Evolutionary conservation across 2,888 invertebrate genomes (phyloP).

Genomic region (Chydorus sphaericus): DNA sequence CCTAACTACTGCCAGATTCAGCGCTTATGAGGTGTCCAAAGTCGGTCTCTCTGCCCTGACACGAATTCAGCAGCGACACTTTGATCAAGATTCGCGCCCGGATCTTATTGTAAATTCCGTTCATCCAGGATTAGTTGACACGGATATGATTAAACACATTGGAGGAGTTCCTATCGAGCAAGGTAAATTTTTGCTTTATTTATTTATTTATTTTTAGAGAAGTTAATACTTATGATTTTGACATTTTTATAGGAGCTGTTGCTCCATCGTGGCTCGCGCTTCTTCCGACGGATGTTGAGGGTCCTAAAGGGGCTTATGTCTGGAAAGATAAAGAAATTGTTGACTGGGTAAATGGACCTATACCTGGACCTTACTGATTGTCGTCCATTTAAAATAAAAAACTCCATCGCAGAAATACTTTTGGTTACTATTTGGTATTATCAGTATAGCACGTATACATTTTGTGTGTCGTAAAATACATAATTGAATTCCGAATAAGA

Average conservation of each 20-base stretch:
- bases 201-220: neutral
- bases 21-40: constrained; percentile 55
- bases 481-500: too few species aligned
- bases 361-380: neutral
- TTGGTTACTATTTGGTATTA: too few species aligned
- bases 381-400: too few species aligned
- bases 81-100: constrained; percentile 31
- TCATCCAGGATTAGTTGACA: constrained; percentile 17
- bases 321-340: constrained; percentile 21
- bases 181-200: neutral
- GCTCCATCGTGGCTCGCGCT: constrained; percentile 26
- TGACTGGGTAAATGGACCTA: constrained; percentile 19
- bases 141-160: neutral
- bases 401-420: too few species aligned
- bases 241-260: constrained; percentile 23
- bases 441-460: too few species aligned
- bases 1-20: too few species aligned
- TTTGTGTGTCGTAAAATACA: too few species aligned
- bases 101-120: constrained; percentile 32
- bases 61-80: constrained; percentile 45
- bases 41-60: constrained; percentile 53
- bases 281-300: constrained; percentile 23
- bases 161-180: constrained; percentile 7
- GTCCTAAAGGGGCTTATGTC: constrained; percentile 22
- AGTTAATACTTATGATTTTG: too few species aligned